Conservation (phyloP, 53 echinoderm and acorn worm genomes). For the Glandiceps talaboti region DNA sequence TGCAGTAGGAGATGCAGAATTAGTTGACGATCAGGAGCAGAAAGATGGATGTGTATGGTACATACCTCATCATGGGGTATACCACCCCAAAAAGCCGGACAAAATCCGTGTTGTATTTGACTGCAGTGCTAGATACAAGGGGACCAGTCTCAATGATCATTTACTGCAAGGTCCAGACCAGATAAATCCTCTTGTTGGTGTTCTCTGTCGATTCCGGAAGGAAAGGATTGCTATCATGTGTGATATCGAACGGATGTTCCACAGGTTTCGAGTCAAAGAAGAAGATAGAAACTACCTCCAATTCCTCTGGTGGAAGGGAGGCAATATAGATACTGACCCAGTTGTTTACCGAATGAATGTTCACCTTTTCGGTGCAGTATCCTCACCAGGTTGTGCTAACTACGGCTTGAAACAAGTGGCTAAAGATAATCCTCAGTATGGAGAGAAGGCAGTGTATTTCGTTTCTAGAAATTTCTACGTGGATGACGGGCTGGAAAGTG, state of each 20-base stretch:
- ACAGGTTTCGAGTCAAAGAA: conserved; percentile 23
- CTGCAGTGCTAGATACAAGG: no score
- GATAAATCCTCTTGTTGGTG: conserved; percentile 27
- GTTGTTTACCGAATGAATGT: conserved; percentile 40
- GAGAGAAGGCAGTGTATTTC: conserved; percentile 33
- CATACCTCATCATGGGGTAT: no score
- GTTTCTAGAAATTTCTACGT: no score
- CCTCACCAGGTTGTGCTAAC: conserved; percentile 44
- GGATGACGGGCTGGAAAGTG: conserved; percentile 44
- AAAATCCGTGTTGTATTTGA: conserved; percentile 47
- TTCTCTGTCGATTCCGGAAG: conserved; percentile 33
- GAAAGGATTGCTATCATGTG: conserved; percentile 32
- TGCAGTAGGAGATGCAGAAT: no score
- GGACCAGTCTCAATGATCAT: no score
- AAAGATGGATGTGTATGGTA: no score
- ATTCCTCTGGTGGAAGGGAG: conserved; percentile 54
- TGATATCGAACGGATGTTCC: no score
- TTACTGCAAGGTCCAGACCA: no score
- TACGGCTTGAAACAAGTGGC: no score
- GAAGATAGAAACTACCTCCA: conserved; percentile 36
- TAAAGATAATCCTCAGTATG: no score
- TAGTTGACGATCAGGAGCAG: no score
- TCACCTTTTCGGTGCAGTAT: conserved; percentile 37
- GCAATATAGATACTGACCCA: conserved; percentile 4
- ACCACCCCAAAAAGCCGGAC: no score